Percentiles rank a stretch among this genome's conserved stretches.
Conservation (phyloP, 2,113 vertebrate genomes). For the Tragelaphus imberbis region DNA sequence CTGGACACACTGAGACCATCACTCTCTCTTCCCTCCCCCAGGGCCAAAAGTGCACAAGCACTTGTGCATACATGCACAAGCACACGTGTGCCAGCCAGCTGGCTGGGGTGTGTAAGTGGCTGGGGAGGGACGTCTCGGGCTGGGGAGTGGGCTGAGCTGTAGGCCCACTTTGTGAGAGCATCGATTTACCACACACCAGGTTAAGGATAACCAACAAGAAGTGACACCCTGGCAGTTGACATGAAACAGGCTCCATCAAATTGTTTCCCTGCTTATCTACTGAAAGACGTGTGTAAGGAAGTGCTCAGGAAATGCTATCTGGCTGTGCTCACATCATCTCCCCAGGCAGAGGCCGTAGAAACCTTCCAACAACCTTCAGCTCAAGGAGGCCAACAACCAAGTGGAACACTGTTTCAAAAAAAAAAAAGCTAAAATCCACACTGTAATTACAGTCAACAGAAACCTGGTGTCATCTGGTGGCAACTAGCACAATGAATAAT, state of each 20-base stretch:
- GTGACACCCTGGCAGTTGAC: conserved; percentile 4
- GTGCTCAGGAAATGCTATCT: neutral
- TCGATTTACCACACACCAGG: neutral
- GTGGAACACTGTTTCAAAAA: neutral
- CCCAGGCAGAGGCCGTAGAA: neutral
- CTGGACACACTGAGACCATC: neutral
- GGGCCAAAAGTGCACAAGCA: neutral
- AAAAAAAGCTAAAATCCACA: neutral
- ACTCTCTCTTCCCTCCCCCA: neutral
- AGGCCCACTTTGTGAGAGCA: neutral
- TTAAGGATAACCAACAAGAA: conserved; percentile 16
- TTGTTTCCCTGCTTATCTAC: conserved; percentile 24
- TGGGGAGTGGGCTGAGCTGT: neutral
- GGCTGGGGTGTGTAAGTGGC: neutral
- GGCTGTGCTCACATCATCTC: neutral
- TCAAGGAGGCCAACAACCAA: neutral
- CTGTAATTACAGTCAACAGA: conserved; percentile 53
- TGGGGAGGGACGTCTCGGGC: neutral
- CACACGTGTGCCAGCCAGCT: too few relatives aligned
- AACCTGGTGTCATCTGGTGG: conserved; percentile 65
- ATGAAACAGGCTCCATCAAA: conserved; percentile 14
- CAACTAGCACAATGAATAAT: conserved; percentile 64
- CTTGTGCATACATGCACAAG: too few relatives aligned
- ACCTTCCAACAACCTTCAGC: neutral
- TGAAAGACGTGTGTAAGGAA: neutral